Base-by-base conservation (phyloP, 92 coral and sea anemone species). In the Palythoa heliodiscus region DNA sequence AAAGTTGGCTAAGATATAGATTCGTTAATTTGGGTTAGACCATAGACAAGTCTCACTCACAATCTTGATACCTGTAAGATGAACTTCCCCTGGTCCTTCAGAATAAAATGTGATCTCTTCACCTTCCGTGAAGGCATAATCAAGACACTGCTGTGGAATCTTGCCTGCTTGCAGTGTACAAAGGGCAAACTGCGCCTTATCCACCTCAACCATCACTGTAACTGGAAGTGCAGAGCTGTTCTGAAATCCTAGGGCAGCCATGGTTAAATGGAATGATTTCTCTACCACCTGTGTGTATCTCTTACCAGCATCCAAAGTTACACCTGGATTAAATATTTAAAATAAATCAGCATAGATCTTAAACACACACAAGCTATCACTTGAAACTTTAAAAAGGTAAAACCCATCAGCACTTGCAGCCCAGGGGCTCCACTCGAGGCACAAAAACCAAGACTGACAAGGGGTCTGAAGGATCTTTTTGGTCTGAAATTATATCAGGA, bases 211-310 rank as follows among this genome's bases (percentile, higher is more conserved):
- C 99, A 96, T 94, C 1, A 96, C 88, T 50, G 99, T 96, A 0
- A 96, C 99, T 24, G 99, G 94, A 53, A 75, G 89, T 17, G 92
- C 77, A 2, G 93, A 90, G 54, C 86, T 85, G 89, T 90, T 91
- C 71, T 89, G 89, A 68, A 93, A 92, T 6, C 93, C 95, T 52
- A 96, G 86, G 15, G 99, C 99, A 39, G 99, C 99, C 99, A 96
- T 96, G 15, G 99, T 94, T 35, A 96, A 84, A 53, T 96, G 99
- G 63, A 96, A 96, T 10, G 99, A 96, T 78, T 96, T 92, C 89
- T 96, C 99, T 25, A 96, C 97, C 72, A 95, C 95, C 73, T 96
- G 99, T 19, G 98, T 96, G 87, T 96, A 96, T 16, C 97, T 95
- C 66, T 94, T 96, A 15, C 99, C 99, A 88, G 89, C 90, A 88